Percentiles rank a stretch among this genome's conserved stretches.
Evolutionary conservation across 2,888 invertebrate genomes (phyloP).

Genomic region (Halocaridina rubra): DNA sequence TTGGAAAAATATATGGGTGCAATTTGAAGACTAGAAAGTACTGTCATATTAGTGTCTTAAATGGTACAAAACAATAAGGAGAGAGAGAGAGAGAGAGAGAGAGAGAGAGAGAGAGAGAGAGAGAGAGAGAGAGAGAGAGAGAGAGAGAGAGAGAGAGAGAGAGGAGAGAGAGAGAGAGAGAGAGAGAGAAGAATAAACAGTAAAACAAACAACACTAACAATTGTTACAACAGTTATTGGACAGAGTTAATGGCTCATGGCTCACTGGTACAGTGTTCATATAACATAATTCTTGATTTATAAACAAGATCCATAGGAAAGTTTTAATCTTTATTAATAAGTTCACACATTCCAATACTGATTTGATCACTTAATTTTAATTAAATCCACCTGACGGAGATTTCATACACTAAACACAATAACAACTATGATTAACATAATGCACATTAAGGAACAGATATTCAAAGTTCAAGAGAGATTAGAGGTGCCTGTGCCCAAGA

Average conservation of each 20-base stretch:
- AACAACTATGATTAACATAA: not conserved
- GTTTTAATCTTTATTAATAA: too few relatives aligned
- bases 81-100: not conserved
- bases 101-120: not conserved
- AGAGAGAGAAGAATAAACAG: not conserved
- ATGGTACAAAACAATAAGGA: too few relatives aligned
- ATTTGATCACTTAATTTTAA: not conserved
- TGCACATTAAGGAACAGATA: too few relatives aligned
- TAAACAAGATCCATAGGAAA: not conserved
- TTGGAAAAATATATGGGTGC: too few relatives aligned
- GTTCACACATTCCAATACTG: not conserved
- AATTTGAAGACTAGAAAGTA: too few relatives aligned
- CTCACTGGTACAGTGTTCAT: not conserved
- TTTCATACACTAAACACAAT: too few relatives aligned
- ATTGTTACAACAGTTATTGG: not conserved
- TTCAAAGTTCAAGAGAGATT: too few relatives aligned
- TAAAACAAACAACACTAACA: not conserved
- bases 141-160: conserved; percentile 6
- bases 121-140: not conserved
- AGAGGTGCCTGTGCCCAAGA: too few relatives aligned
- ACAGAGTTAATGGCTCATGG: not conserved
- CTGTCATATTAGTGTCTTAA: too few relatives aligned
- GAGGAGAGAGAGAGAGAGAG: not conserved
- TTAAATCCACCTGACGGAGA: too few relatives aligned
- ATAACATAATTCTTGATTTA: too few relatives aligned